Evolutionary conservation across 2,888 invertebrate species (phyloP).

Genomic region (Phalera bucephala): DNA sequence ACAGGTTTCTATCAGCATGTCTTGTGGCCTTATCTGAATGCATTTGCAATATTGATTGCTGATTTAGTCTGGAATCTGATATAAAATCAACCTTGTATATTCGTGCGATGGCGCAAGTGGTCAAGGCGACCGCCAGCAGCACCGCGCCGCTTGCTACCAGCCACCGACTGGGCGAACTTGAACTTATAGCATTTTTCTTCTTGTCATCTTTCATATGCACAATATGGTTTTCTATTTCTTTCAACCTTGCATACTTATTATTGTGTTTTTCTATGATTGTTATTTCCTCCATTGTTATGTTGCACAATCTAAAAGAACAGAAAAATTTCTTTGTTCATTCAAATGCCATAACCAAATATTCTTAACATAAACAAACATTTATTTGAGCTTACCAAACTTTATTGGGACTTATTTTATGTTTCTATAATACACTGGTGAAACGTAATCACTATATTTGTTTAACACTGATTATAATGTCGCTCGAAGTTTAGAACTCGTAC

Average conservation of each 20-base stretch:
- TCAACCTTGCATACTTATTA: constrained; percentile 12
- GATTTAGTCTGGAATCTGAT: neutral
- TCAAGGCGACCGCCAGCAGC: neutral
- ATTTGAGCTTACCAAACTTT: too few species aligned
- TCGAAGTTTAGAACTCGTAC: too few species aligned
- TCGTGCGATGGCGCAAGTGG: neutral
- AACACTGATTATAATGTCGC: too few species aligned
- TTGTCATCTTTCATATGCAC: neutral
- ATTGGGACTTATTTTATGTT: too few species aligned
- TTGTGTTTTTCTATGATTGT: constrained; percentile 3
- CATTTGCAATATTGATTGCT: neutral
- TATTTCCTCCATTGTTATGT: constrained; percentile 6
- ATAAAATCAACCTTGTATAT: neutral
- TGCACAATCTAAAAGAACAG: too few species aligned
- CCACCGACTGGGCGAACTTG: neutral
- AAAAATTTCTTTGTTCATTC: too few species aligned
- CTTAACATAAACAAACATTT: too few species aligned
- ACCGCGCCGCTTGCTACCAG: neutral
- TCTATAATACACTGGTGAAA: too few species aligned
- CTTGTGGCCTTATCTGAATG: neutral
- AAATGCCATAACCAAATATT: too few species aligned
- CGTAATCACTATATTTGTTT: too few species aligned
- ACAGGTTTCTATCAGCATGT: neutral
- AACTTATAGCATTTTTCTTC: neutral
- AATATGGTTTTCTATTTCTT: constrained; percentile 1